Conservation (phyloP, 2,888 invertebrate species). For the Rhingia campestris region DNA sequence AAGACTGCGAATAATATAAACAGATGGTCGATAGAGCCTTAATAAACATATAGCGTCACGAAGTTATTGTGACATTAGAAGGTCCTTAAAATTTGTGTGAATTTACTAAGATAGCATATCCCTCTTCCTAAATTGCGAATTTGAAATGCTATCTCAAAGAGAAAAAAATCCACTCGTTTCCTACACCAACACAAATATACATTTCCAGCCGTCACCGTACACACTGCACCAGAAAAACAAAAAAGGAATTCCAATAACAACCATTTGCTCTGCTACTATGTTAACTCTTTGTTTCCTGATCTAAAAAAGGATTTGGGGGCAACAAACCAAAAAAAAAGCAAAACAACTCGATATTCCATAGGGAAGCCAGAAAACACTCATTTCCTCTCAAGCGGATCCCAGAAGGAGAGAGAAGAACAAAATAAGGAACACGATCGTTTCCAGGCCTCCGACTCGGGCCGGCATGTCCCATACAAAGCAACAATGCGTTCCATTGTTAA, state of each 20-base stretch:
- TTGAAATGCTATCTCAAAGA: no score
- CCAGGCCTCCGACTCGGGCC: neutral
- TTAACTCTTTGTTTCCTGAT: neutral
- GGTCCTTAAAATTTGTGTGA: no score
- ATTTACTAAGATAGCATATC: no score
- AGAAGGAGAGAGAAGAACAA: neutral
- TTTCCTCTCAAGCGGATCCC: neutral
- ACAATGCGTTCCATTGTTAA: neutral
- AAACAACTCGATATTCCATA: neutral
- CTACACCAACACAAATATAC: neutral
- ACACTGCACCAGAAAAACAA: neutral
- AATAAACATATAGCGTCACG: no score
- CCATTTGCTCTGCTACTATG: neutral
- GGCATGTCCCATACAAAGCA: neutral
- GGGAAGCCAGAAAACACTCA: neutral
- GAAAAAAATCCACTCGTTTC: neutral
- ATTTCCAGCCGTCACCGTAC: neutral
- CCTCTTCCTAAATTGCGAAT: no score
- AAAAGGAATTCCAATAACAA: neutral
- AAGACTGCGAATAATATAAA: no score
- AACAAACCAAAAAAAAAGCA: neutral
- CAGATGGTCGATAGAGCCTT: no score
- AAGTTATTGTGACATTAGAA: no score
- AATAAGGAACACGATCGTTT: neutral
- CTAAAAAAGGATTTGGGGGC: slow-evolving; percentile 4